phyloP scores from a whole-genome alignment of 2,888 invertebrate species.

The Mythimna lalbum region DNA sequence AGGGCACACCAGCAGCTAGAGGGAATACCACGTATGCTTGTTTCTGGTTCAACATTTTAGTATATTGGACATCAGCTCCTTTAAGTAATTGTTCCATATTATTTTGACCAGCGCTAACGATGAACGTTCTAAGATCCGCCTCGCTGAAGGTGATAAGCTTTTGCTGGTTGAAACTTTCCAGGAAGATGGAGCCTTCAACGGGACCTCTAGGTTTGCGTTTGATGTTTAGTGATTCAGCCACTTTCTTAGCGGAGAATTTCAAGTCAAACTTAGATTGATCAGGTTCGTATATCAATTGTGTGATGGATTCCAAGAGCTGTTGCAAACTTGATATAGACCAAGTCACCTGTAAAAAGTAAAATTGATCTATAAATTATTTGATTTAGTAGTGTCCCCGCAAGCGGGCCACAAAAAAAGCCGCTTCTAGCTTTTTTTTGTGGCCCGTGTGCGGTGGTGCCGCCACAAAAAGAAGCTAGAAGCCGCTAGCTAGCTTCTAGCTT shows the following conservation, averaged over 20 bases:
- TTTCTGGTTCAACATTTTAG: constrained; percentile 90
- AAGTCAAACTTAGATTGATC: constrained; percentile 70
- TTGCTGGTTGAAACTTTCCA: constrained; percentile 84
- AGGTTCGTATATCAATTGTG: constrained; percentile 56
- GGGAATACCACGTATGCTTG: constrained; percentile 92
- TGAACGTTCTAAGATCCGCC: constrained; percentile 87
- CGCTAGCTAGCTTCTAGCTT: too few species aligned
- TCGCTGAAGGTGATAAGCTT: constrained; percentile 89
- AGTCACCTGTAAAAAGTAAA: constrained; percentile 70
- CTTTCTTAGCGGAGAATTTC: constrained; percentile 89
- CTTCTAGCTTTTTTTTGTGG: too few species aligned
- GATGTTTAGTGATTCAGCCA: constrained; percentile 91
- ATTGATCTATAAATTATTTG: background rate
- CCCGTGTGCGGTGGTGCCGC: too few species aligned
- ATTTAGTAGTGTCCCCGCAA: too few species aligned
- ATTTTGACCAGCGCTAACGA: constrained; percentile 77
- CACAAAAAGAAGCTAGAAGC: too few species aligned
- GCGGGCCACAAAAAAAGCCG: too few species aligned
- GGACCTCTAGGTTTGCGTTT: constrained; percentile 87
- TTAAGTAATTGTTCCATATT: constrained; percentile 68
- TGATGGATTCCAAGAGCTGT: constrained; percentile 73
- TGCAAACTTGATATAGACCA: constrained; percentile 80
- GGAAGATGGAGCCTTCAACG: constrained; percentile 90
- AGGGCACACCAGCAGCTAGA: constrained; percentile 93
- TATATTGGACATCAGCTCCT: constrained; percentile 75